Conservation (phyloP, 2,888 invertebrate species). For the Cybosia mesomella region DNA sequence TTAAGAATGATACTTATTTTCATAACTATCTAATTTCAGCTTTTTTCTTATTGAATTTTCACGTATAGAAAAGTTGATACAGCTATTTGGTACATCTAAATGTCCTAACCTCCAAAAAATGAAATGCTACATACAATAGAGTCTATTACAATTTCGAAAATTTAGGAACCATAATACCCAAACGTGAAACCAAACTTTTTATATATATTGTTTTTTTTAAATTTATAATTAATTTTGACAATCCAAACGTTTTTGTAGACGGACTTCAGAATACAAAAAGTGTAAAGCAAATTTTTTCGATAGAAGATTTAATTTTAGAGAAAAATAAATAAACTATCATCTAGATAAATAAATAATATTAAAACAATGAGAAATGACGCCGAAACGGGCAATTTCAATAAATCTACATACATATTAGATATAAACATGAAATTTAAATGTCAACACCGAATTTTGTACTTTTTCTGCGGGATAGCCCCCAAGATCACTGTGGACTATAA, state of each 20-base stretch:
- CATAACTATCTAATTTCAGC: constrained; percentile 82
- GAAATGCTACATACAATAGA: constrained; percentile 85
- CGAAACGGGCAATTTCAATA: constrained; percentile 80
- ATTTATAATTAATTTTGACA: constrained; percentile 83
- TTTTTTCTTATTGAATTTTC: constrained; percentile 80
- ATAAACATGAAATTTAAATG: constrained; percentile 80
- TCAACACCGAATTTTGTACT: constrained; percentile 87
- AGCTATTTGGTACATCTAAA: constrained; percentile 86
- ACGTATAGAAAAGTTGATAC: constrained; percentile 86
- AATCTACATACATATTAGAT: constrained; percentile 79
- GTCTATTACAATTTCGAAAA: constrained; percentile 87
- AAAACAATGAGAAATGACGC: constrained; percentile 77
- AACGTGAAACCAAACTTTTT: constrained; percentile 84
- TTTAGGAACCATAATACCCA: constrained; percentile 88
- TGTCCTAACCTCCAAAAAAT: constrained; percentile 83
- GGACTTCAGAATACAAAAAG: constrained; percentile 82
- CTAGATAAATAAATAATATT: constrained; percentile 75
- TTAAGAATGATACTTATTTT: constrained; percentile 81
- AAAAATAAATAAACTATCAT: constrained; percentile 81
- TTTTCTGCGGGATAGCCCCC: constrained; percentile 81
- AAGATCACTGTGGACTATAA: constrained; percentile 84
- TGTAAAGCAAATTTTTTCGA: constrained; percentile 73
- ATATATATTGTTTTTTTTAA: constrained; percentile 78
- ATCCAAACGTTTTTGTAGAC: constrained; percentile 84
- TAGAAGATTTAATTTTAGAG: constrained; percentile 74